Evolutionary conservation across 2,888 invertebrate species (phyloP), one percentile per base, ranked within the genome.

Genomic region (Orthonychiurus folsomi): DNA sequence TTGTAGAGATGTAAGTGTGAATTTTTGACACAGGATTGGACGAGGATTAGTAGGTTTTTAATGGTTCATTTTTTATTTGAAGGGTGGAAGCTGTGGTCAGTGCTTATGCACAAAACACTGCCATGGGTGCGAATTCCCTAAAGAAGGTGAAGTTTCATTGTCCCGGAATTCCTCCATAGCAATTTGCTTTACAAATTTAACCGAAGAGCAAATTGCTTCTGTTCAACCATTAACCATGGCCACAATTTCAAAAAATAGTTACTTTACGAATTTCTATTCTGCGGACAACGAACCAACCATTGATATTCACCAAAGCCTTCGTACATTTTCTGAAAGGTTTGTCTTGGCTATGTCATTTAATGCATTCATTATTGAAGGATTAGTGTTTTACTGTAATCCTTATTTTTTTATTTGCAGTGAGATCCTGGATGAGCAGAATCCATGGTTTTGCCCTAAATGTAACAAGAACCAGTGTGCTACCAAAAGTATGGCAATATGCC

Each of bases 391-490:
- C n/a, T n/a, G n/a, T 37, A 37, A 37, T 25, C 2, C 56, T 27
- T 3, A 56, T 27, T 56, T 56, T 27, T 55, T 2, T n/a, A n/a
- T 56, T 27, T 26, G 20, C 21, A 85, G 84, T 75, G 85, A 85
- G 76, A 79, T 79, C 52, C 75, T 85, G 72, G 84, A 84, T 74
- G 82, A 83, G 70, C 81, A 83, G 73, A 84, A 84, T 75, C 84
- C 84, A 2, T 85, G 85, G 84, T 83, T 79, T 75, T 84, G 85
- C 75, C 83, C 84, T 1, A 78, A 78, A 63, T 85, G 84, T 73
- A 78, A 81, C 72, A 78, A 79, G 64, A 83, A 84, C 73, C 83
- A 82, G 72, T 81, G 82, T 74, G 85, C 84, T 27, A 82, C 82
- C 57, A 84, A 84, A 74, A 83, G 83, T n/a, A 78, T 84, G 62